A percentile compares a stretch with the other conserved stretches of the same genome.
Evolutionary conservation across 1,140 invertebrate species (phyloP).

Genomic region (Physella acuta): DNA sequence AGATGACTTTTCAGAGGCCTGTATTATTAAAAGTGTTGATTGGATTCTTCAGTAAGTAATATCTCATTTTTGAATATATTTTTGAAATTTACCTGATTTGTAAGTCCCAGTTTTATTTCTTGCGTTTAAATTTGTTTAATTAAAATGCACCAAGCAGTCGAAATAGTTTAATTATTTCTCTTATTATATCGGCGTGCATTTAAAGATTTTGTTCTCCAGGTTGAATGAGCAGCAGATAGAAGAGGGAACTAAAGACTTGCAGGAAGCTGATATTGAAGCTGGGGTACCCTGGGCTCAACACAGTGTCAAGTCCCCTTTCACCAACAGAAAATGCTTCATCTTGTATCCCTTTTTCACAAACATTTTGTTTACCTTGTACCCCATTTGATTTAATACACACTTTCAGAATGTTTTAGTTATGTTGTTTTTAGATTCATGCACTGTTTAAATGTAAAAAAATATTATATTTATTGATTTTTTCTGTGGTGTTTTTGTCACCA

Average conservation of each 20-base stretch:
- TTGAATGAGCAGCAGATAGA: not conserved
- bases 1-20: constrained; percentile 22
- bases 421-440: not conserved
- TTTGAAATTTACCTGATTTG: no score
- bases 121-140: no score
- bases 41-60: constrained; percentile 16
- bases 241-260: not conserved
- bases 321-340: constrained; percentile 2
- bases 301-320: not conserved
- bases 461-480: not conserved
- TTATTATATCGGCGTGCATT: no score
- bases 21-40: constrained; percentile 4
- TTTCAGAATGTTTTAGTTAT: not conserved
- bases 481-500: not conserved
- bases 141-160: no score
- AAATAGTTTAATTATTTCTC: no score
- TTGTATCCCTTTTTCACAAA: constrained; percentile 18
- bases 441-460: not conserved
- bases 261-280: not conserved
- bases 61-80: no score
- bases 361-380: not conserved
- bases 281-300: constrained; percentile 4
- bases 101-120: no score
- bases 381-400: not conserved
- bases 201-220: constrained; percentile 10